Percentiles rank a stretch among this genome's conserved stretches.
Evolutionary conservation across 2,113 vertebrate species (phyloP).

Genomic region (Aspiorhynchus laticeps): DNA sequence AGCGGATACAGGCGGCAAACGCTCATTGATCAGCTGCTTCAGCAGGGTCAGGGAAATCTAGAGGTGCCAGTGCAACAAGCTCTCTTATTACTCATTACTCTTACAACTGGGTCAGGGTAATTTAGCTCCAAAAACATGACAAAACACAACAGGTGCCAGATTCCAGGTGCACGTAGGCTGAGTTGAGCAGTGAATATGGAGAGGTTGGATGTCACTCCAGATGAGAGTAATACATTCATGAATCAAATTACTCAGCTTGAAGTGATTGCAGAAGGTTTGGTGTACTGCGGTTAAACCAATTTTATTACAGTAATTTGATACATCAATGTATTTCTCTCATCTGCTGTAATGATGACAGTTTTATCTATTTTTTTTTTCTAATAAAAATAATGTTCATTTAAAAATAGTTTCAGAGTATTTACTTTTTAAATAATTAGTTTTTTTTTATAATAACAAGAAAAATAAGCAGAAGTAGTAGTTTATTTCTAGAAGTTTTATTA

Average conservation of each 20-base stretch:
- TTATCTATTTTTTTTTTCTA: too few relatives aligned
- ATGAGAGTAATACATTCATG: slow-evolving; percentile 23
- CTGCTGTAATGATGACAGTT: background rate
- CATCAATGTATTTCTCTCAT: background rate
- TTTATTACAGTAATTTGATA: background rate
- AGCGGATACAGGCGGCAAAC: background rate
- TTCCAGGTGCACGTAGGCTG: background rate
- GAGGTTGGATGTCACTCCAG: background rate
- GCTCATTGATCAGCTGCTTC: slow-evolving; percentile 47
- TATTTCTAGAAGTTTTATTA: too few relatives aligned
- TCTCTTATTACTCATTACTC: slow-evolving; percentile 50
- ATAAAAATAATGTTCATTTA: background rate
- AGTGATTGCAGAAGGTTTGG: background rate
- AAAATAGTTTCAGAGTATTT: background rate
- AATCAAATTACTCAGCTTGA: slow-evolving; percentile 11
- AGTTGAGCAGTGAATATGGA: background rate
- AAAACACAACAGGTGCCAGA: slow-evolving; percentile 1
- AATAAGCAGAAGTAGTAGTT: too few relatives aligned
- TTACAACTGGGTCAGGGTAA: slow-evolving; percentile 18
- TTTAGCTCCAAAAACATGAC: slow-evolving; percentile 14
- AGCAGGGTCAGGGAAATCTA: slow-evolving; percentile 49
- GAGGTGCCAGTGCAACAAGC: slow-evolving; percentile 38
- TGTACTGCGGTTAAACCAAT: background rate
- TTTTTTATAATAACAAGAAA: background rate
- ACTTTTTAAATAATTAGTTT: background rate